These are phyloP conservation scores for Papilio glaucus DNA, from an alignment of 1,140 invertebrate genomes.

Conservation along the genomic window DNA sequence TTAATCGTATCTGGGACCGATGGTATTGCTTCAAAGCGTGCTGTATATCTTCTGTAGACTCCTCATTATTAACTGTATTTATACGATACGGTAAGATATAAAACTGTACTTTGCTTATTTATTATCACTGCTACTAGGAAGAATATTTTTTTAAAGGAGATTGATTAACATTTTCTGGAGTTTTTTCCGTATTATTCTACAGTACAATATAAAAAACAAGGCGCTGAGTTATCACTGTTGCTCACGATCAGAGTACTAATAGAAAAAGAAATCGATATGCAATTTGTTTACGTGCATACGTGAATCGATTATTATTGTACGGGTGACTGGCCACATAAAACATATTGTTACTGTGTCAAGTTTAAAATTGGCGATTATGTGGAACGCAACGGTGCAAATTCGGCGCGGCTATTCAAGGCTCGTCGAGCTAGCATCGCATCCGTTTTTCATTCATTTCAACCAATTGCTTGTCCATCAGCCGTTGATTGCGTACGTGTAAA, in stretches of 20 bases:
- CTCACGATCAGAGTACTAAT: background rate
- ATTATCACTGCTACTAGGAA: too few species aligned
- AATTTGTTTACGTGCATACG: background rate
- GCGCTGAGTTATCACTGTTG: background rate
- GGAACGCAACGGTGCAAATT: constrained; percentile 61
- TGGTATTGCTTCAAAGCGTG: too few species aligned
- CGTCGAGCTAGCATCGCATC: constrained; percentile 63
- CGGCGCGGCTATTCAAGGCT: constrained; percentile 73
- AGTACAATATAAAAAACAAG: background rate
- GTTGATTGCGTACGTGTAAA: constrained; percentile 18
- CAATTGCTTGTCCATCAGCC: constrained; percentile 43
- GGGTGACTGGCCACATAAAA: background rate
- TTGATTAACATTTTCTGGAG: too few species aligned
- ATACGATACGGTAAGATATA: too few species aligned
- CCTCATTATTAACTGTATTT: background rate
- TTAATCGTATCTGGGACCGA: background rate
- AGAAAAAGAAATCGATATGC: background rate
- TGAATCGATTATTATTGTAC: background rate
- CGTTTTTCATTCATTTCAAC: constrained; percentile 56
- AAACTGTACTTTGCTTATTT: too few species aligned
- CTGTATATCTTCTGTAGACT: background rate
- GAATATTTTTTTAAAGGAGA: too few species aligned
- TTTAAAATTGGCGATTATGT: constrained; percentile 54
- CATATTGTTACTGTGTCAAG: constrained; percentile 48
- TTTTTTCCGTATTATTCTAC: background rate